Conservation (phyloP, 2,797 vertebrate species). For the Clarias fuscus region DNA sequence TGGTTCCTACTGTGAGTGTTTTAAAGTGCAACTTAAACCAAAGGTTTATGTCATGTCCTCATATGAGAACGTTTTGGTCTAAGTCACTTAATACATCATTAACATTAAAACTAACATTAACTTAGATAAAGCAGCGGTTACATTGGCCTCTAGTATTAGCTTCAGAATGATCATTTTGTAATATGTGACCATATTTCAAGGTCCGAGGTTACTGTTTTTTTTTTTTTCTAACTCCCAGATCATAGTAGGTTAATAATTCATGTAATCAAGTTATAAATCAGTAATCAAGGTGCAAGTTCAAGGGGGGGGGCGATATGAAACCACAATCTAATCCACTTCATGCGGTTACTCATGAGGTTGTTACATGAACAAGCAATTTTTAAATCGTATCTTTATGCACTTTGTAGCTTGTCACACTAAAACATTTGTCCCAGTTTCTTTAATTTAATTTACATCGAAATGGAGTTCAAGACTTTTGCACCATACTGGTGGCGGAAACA, state of each 20-base stretch:
- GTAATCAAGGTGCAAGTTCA: not conserved
- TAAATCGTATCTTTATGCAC: too few relatives aligned
- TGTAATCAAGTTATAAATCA: not conserved
- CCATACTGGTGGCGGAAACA: too few relatives aligned
- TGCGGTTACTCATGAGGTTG: not conserved
- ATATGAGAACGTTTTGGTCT: too few relatives aligned
- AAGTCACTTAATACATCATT: not conserved
- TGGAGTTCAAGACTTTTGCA: too few relatives aligned
- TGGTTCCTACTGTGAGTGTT: too few relatives aligned
- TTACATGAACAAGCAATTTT: too few relatives aligned
- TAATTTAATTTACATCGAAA: too few relatives aligned
- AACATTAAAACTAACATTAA: not conserved
- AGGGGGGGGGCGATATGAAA: not conserved
- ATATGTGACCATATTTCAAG: not conserved
- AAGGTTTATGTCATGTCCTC: too few relatives aligned
- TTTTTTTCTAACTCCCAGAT: not conserved
- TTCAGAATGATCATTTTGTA: not conserved
- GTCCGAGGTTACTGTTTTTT: not conserved
- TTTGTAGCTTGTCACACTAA: too few relatives aligned
- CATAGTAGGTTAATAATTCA: not conserved
- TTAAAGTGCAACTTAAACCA: too few relatives aligned
- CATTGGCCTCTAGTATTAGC: not conserved
- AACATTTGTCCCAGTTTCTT: too few relatives aligned
- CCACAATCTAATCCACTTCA: not conserved
- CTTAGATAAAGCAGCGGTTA: not conserved